Evolutionary conservation across 2,797 vertebrate genomes (phyloP).

Genomic region (Staurois parvus): DNA sequence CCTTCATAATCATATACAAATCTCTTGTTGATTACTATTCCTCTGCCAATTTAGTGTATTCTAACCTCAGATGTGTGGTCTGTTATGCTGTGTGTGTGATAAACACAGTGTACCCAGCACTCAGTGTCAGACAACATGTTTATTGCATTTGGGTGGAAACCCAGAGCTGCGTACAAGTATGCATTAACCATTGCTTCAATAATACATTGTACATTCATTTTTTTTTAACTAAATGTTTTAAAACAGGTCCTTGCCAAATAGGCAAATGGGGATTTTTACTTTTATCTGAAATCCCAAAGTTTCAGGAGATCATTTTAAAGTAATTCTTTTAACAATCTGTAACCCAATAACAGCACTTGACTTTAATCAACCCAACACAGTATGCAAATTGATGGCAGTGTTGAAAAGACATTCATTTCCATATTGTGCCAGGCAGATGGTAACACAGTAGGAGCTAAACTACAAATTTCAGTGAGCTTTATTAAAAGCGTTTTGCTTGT

Average conservation of each 20-base stretch:
- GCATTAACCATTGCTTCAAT: background rate
- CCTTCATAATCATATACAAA: background rate
- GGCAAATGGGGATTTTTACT: background rate
- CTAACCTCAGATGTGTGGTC: background rate
- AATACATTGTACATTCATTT: background rate
- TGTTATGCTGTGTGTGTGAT: background rate
- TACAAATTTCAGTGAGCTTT: background rate
- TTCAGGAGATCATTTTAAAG: background rate
- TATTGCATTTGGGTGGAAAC: background rate
- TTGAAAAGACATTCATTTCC: constrained; percentile 6
- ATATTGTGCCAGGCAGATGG: constrained; percentile 38
- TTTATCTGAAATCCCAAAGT: background rate
- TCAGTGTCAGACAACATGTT: background rate
- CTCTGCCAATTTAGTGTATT: background rate
- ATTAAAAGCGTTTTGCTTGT: background rate
- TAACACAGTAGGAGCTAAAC: constrained; percentile 21
- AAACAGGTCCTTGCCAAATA: background rate
- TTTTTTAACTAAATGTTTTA: background rate
- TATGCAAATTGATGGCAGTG: constrained; percentile 15
- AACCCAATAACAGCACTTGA: constrained; percentile 3
- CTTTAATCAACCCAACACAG: background rate
- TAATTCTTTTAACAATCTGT: background rate
- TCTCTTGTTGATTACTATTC: background rate
- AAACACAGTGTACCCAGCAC: background rate
- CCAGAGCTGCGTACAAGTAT: background rate